phyloP scores from a whole-genome alignment of 2,113 vertebrate species.

The Aegypius monachus region DNA sequence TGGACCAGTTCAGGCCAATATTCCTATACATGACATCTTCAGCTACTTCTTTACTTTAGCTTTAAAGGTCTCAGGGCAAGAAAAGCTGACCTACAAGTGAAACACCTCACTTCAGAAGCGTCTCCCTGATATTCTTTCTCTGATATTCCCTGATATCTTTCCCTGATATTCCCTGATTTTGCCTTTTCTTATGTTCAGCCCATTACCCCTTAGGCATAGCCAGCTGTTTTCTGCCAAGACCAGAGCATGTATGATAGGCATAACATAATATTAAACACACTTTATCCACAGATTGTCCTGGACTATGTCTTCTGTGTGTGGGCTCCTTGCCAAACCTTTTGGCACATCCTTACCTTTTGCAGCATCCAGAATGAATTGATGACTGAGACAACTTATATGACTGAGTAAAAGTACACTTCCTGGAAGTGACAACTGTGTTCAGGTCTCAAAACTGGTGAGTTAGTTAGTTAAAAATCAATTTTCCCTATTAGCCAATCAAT shows the following conservation, averaged over 20 bases:
- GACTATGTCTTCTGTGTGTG: background rate
- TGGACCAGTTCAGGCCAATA: background rate
- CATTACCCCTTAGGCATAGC: background rate
- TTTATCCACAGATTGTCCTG: background rate
- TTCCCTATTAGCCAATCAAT: slow-evolving; percentile 55
- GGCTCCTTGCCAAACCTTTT: slow-evolving; percentile 14
- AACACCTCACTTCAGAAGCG: background rate
- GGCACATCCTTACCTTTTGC: background rate
- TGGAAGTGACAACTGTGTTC: slow-evolving; percentile 35
- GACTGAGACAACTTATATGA: background rate
- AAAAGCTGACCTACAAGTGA: background rate
- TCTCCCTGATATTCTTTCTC: background rate
- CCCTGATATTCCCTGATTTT: background rate
- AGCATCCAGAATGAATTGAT: background rate
- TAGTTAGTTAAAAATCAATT: slow-evolving; percentile 57
- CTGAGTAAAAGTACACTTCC: slow-evolving; percentile 16
- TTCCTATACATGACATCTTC: background rate
- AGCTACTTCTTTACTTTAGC: background rate
- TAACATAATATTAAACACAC: background rate
- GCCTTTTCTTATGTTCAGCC: background rate
- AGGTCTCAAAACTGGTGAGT: slow-evolving; percentile 12
- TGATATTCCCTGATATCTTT: background rate
- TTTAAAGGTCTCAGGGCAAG: background rate
- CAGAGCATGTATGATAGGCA: background rate
- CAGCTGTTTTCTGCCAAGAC: background rate